Evolutionary conservation across 2,113 vertebrate species (phyloP).

Genomic region (Eulemur rufifrons): DNA sequence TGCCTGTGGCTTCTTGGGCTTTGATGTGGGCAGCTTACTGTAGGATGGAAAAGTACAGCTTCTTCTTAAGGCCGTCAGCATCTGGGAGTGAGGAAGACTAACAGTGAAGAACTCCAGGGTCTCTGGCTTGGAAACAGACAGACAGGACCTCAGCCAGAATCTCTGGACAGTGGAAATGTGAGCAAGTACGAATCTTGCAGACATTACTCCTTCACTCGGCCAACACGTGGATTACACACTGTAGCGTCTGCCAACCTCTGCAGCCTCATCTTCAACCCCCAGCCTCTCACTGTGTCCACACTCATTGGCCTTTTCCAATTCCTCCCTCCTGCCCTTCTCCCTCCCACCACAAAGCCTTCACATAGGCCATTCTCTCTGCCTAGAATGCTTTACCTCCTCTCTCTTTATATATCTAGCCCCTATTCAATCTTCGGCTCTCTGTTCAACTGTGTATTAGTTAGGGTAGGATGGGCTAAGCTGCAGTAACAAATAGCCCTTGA

Average conservation of each 20-base stretch:
- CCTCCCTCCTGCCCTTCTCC: neutral
- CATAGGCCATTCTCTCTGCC: neutral
- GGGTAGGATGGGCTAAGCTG: neutral
- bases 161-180: neutral
- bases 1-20: constrained; percentile 79
- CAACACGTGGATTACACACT: rapidly evolving
- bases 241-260: neutral
- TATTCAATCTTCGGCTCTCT: neutral
- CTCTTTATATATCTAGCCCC: neutral
- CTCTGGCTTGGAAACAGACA: constrained; percentile 41
- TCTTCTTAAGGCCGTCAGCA: constrained; percentile 39
- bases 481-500: neutral
- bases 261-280: neutral
- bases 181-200: neutral
- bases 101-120: constrained; percentile 44
- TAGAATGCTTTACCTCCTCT: neutral
- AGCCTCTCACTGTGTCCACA: neutral
- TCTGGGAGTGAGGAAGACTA: neutral
- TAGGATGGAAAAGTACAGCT: constrained; percentile 68
- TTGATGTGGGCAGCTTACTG: constrained; percentile 79
- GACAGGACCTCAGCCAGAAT: neutral
- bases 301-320: neutral
- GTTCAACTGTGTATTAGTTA: neutral
- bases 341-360: neutral
- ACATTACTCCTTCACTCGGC: neutral